Percentiles rank a stretch among this genome's conserved stretches.
Conservation (phyloP, 2,797 vertebrate species). For the Falco peregrinus region DNA sequence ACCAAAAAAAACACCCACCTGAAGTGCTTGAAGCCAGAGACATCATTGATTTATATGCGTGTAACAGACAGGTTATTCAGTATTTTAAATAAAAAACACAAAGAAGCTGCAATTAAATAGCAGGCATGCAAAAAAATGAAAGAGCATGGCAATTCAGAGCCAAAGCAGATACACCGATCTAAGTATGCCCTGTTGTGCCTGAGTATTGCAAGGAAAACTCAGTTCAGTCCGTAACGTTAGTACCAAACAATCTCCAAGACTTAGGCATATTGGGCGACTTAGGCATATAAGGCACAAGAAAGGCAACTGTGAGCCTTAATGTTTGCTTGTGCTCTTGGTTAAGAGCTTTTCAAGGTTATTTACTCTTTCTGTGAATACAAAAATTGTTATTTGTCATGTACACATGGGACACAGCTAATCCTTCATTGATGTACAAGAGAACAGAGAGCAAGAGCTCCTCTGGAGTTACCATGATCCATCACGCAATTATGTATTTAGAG, state of each 20-base stretch:
- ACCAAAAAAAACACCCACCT: not conserved
- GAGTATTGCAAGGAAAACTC: not conserved
- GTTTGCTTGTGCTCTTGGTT: not conserved
- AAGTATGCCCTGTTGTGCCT: not conserved
- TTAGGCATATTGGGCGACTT: not conserved
- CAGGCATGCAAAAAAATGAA: not conserved
- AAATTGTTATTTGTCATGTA: not conserved
- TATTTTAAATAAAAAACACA: constrained; percentile 18
- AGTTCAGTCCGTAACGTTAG: not conserved
- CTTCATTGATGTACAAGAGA: not conserved
- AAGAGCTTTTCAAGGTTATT: constrained; percentile 40
- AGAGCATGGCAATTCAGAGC: not conserved
- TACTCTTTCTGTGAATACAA: not conserved
- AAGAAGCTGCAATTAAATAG: not conserved
- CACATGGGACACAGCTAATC: constrained; percentile 18
- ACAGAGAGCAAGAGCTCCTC: not conserved
- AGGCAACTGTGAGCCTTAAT: not conserved
- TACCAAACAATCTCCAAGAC: not conserved
- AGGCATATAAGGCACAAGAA: constrained; percentile 1
- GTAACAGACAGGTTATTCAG: not conserved
- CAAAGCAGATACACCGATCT: not conserved
- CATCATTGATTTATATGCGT: no score
- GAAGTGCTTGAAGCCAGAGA: not conserved
- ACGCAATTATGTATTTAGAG: constrained; percentile 30
- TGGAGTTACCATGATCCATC: constrained; percentile 29